These are phyloP conservation scores for Campylomormyrus tamandua DNA, from an alignment of 2,113 vertebrate species.

Conservation along the genomic window DNA sequence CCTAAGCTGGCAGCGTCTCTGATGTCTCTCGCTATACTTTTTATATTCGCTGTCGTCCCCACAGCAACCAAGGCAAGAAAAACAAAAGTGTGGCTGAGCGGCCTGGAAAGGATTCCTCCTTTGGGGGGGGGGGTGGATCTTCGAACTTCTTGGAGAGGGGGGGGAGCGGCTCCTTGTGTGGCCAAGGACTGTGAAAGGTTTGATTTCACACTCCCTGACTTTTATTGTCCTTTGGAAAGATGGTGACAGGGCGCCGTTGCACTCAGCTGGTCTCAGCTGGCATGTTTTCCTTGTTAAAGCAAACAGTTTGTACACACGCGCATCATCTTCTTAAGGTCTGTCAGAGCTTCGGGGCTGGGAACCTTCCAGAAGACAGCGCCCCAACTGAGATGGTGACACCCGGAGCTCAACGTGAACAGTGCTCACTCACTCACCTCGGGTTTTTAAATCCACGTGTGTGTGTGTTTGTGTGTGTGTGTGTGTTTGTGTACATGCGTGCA, in stretches of 20 bases:
- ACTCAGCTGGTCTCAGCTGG: neutral
- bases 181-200: neutral
- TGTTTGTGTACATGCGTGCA: neutral
- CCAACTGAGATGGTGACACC: neutral
- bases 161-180: neutral
- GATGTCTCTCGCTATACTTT: slow-evolving; percentile 34
- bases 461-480: no score
- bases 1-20: slow-evolving; percentile 24
- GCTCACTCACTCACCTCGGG: neutral
- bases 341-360: neutral
- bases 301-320: neutral
- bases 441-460: neutral
- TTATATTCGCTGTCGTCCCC: slow-evolving; percentile 19
- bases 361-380: neutral
- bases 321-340: neutral
- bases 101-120: neutral
- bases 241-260: neutral
- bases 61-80: neutral
- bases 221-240: neutral
- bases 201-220: slow-evolving; percentile 11
- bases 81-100: neutral
- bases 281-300: neutral
- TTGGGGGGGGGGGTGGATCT: neutral
- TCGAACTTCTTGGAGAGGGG: neutral
- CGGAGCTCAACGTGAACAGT: neutral